These are phyloP conservation scores for Merops nubicus DNA, from an alignment of 2,113 vertebrate genomes.

Conservation along the genomic window DNA sequence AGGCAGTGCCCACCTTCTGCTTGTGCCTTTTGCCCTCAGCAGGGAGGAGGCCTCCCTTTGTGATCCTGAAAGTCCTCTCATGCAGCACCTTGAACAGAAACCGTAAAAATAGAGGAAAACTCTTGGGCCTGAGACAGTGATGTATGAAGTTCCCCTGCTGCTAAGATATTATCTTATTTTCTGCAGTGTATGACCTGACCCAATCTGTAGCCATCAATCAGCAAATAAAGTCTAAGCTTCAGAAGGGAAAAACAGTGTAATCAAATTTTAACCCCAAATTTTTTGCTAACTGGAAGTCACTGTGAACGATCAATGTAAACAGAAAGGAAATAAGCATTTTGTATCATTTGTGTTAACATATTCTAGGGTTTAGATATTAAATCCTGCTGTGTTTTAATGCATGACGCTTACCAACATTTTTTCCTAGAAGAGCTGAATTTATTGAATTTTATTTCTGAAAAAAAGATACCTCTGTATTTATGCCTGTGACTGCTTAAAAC, in stretches of 20 bases:
- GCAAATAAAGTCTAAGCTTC: not conserved
- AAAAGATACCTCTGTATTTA: not conserved
- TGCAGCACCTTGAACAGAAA: not conserved
- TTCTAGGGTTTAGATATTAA: not conserved
- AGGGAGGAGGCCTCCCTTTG: no score
- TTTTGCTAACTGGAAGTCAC: not conserved
- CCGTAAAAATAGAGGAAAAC: not conserved
- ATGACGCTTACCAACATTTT: not conserved
- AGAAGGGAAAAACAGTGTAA: not conserved
- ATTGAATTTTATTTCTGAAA: not conserved
- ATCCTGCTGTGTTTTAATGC: not conserved
- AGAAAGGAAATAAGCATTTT: not conserved
- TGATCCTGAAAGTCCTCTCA: not conserved
- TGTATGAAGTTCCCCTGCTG: not conserved
- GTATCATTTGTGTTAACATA: not conserved
- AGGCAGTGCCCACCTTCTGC: not conserved
- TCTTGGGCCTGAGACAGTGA: not conserved
- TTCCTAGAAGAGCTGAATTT: not conserved
- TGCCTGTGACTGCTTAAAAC: not conserved
- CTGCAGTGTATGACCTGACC: not conserved
- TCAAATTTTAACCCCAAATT: not conserved
- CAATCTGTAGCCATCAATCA: not conserved
- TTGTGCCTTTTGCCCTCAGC: not conserved
- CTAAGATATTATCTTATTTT: conserved; percentile 18
- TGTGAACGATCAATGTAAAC: fast-evolving